Evolutionary conservation across 2,888 invertebrate species (phyloP), one percentile per base, ranked within the genome.

Genomic region (Cryptophagus acutangulus): DNA sequence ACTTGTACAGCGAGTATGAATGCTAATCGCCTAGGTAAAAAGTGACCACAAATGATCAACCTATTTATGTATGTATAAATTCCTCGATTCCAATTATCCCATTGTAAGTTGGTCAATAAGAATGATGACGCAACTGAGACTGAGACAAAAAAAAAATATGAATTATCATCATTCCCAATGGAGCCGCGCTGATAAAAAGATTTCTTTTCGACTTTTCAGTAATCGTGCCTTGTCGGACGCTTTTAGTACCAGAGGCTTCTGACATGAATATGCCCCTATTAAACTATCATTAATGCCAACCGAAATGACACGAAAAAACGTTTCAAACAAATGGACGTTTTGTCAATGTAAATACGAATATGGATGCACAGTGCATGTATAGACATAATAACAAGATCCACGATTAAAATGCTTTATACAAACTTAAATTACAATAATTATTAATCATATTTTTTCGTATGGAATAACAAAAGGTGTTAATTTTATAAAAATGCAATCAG

Each of bases 81-180:
- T 58, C 55, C 49, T 50, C 48, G 51, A 55, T 57, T 52, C 52
- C 57, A 58, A 55, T 58, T 60, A 57, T 58, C 50, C 46, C 44
- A 52, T 57, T 57, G 53, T 54, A 46, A 43, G 38, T 46, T 49
- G 51, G 50, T 55, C 51, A 58, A 57, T 55, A 56, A 57, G 54
- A 59, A 52, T 45, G 48, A 57, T 60, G 61, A 58, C 58, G 61
- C 57, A 61, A 62, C 46, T 46, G 45, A 52, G 42, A 51, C 49
- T 47, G n/a, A n/a, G n/a, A n/a, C n/a, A n/a, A n/a, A n/a, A 47
- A 51, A 48, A 45, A 52, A 62, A 61, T 61, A 56, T 61, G 62
- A 60, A 57, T 57, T 61, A 63, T 62, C 63, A 63, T 63, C 61
- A 49, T 59, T 59, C 54, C 57, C 58, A 61, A 62, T 61, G 55